Evolutionary conservation across 30 jellyfish, hydroid and myxozoan genomes (phyloP).

Genomic region (Turritopsis rubra): DNA sequence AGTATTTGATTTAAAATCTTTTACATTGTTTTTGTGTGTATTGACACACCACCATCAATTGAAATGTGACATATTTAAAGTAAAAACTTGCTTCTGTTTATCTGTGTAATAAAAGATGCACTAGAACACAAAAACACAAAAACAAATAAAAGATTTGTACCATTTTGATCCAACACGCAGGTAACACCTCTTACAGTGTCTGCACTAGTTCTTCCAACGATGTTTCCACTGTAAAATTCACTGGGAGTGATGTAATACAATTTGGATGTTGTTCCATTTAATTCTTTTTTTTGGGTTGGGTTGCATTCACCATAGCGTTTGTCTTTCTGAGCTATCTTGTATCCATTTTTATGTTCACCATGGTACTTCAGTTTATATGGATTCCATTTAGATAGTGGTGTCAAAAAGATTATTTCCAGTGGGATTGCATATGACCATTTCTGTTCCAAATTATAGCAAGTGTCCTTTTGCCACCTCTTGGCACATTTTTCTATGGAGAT

Average conservation of each 20-base stretch:
- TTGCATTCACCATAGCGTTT: slow-evolving; percentile 56
- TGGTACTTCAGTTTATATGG: slow-evolving; percentile 66
- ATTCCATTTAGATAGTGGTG: slow-evolving; percentile 88
- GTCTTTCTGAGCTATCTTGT: slow-evolving; percentile 40
- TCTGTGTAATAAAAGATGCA: too few species aligned
- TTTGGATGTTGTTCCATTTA: slow-evolving; percentile 77
- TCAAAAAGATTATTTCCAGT: slow-evolving; percentile 74
- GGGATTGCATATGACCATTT: slow-evolving; percentile 96
- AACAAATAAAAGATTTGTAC: too few species aligned
- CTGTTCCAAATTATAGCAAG: slow-evolving; percentile 50
- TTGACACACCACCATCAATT: too few species aligned
- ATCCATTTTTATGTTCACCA: slow-evolving; percentile 44
- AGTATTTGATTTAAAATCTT: too few species aligned
- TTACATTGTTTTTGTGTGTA: too few species aligned
- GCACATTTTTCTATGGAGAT: background rate
- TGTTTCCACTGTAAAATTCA: slow-evolving; percentile 54
- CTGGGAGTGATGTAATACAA: slow-evolving; percentile 66
- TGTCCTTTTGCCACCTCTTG: slow-evolving; percentile 30
- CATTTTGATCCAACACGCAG: slow-evolving; percentile 66
- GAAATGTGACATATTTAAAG: too few species aligned
- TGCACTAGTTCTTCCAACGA: slow-evolving; percentile 47
- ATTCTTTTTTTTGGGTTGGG: slow-evolving; percentile 27
- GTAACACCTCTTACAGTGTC: slow-evolving; percentile 67
- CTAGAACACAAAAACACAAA: too few species aligned
- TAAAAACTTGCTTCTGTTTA: too few species aligned